These are phyloP conservation scores for Clarias magur DNA, from an alignment of 2,113 vertebrate genomes.

Conservation along the genomic window DNA sequence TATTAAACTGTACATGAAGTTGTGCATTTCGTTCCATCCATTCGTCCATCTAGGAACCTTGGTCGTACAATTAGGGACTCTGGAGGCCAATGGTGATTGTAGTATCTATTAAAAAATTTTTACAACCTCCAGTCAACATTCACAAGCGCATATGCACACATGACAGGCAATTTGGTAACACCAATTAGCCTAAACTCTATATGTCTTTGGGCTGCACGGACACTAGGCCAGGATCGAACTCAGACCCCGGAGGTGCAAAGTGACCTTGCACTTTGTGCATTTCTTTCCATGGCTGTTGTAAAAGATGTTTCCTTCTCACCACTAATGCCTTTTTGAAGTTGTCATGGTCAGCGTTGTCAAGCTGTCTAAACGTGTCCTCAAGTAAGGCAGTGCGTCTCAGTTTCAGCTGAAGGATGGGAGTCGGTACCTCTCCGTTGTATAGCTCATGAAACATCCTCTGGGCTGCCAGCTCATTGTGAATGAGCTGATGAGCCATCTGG, in stretches of 20 bases:
- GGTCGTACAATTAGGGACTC: no score
- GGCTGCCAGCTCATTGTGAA: no score
- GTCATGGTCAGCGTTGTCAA: conserved; percentile 55
- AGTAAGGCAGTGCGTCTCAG: conserved; percentile 64
- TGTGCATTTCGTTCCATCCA: background rate
- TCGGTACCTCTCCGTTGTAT: background rate
- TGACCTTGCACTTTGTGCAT: no score
- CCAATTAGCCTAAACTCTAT: no score
- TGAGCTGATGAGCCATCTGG: background rate
- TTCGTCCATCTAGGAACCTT: no score
- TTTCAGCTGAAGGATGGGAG: conserved; percentile 36
- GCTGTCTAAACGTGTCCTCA: conserved; percentile 66
- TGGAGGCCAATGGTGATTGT: no score
- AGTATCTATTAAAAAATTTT: no score
- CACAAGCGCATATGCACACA: no score
- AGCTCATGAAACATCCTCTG: background rate
- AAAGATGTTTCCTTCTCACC: background rate
- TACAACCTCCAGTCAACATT: no score
- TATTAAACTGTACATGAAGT: background rate
- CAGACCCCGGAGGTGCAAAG: background rate
- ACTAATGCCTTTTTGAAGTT: conserved; percentile 54
- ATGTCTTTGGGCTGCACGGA: no score
- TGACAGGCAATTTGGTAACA: no score
- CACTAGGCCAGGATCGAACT: no score
- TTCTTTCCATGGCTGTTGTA: background rate